These are phyloP conservation scores for Melitaea cinxia DNA, from an alignment of 1,140 invertebrate species.

Conservation along the genomic window DNA sequence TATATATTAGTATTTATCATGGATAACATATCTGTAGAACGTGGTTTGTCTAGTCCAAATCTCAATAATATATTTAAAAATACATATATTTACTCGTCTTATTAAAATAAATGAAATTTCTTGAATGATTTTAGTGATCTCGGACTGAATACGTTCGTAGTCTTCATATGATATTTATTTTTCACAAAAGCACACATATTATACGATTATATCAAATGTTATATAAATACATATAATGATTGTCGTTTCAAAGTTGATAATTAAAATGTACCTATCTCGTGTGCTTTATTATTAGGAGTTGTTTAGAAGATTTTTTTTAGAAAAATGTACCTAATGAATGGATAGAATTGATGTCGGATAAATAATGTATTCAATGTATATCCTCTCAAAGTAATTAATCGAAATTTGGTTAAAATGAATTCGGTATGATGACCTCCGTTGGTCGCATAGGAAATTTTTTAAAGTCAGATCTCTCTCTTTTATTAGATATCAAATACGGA, in stretches of 20 bases:
- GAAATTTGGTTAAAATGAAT: conserved; percentile 5
- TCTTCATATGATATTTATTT: conserved; percentile 41
- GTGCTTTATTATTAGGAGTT: conserved; percentile 45
- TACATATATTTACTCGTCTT: conserved; percentile 75
- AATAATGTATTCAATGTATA: conserved; percentile 38
- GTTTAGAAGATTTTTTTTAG: conserved; percentile 47
- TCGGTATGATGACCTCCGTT: conserved; percentile 2
- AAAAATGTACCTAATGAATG: conserved; percentile 51
- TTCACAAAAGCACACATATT: conserved; percentile 46
- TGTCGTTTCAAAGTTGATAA: conserved; percentile 26
- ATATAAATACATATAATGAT: conserved; percentile 28
- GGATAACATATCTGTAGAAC: conserved; percentile 81
- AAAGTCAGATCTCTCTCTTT: conserved; percentile 21
- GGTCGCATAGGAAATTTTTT: conserved; percentile 5
- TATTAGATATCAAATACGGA: conserved; percentile 28
- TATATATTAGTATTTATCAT: conserved; percentile 80
- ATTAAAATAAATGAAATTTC: conserved; percentile 55
- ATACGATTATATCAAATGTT: conserved; percentile 42
- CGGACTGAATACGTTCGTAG: conserved; percentile 57
- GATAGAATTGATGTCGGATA: conserved; percentile 51
- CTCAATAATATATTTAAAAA: conserved; percentile 73
- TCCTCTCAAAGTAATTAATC: conserved; percentile 22
- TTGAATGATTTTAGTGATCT: conserved; percentile 50
- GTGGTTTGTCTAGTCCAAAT: conserved; percentile 81
- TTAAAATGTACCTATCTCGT: conserved; percentile 33